Evolutionary conservation across 2,113 vertebrate genomes (phyloP).

Genomic region (Spermophilus dauricus): DNA sequence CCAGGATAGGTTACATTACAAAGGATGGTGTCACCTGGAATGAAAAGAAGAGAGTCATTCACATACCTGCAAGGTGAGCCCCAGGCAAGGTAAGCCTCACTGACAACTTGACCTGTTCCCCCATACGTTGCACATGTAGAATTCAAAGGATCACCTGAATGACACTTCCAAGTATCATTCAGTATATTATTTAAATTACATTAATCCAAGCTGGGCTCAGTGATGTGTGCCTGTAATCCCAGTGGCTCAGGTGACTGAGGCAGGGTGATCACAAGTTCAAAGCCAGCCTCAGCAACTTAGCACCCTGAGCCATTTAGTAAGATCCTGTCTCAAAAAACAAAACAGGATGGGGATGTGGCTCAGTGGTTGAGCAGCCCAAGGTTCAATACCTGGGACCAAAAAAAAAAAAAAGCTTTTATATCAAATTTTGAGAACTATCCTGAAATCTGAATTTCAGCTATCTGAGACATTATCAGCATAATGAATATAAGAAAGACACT

Average conservation of each 20-base stretch:
- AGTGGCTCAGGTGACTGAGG: too few species aligned
- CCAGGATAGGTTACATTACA: constrained; percentile 78
- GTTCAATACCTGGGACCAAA: too few species aligned
- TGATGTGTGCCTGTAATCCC: too few species aligned
- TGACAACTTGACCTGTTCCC: background rate
- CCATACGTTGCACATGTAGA: background rate
- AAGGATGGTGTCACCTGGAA: constrained; percentile 84
- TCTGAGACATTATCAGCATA: background rate
- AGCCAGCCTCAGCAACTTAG: too few species aligned
- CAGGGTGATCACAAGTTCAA: too few species aligned
- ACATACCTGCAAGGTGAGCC: background rate
- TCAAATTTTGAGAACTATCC: background rate
- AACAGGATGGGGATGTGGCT: too few species aligned
- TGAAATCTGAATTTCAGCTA: background rate
- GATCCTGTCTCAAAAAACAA: too few species aligned
- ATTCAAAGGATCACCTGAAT: background rate
- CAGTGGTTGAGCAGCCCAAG: too few species aligned
- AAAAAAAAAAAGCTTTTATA: background rate
- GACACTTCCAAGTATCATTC: background rate
- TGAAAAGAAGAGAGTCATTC: background rate
- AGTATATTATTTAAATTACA: background rate
- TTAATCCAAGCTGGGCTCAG: background rate
- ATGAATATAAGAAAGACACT: background rate
- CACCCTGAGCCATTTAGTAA: too few species aligned
- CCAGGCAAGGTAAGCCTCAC: background rate